Evolutionary conservation across 1,140 invertebrate genomes (phyloP).

Genomic region (Trachymyrmex cornetzi): DNA sequence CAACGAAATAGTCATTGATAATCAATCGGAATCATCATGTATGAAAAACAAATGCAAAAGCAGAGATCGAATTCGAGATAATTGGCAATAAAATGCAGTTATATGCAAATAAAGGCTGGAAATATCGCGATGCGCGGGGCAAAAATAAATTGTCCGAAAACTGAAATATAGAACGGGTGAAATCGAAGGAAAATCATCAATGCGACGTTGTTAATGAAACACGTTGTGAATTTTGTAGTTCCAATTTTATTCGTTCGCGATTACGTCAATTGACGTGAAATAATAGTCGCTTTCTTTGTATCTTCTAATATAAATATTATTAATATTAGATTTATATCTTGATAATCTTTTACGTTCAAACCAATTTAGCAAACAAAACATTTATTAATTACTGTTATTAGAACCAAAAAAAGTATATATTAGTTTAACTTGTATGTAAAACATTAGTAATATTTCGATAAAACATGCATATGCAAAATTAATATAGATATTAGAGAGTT

Average conservation of each 20-base stretch:
- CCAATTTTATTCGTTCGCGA: conserved; percentile 59
- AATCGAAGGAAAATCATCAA: conserved; percentile 15
- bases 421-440: background rate
- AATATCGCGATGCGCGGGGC: background rate
- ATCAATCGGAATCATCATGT: background rate
- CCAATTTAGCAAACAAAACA: conserved; percentile 68
- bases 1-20: background rate
- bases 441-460: background rate
- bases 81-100: conserved; percentile 45
- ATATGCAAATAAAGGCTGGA: conserved; percentile 21
- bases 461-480: background rate
- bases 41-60: background rate
- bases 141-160: conserved; percentile 42
- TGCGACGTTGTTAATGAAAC: background rate
- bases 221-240: conserved; percentile 21
- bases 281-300: conserved; percentile 63
- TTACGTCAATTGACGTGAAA: conserved; percentile 63
- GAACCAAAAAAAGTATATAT: background rate
- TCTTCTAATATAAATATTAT: conserved; percentile 52
- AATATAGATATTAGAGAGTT: background rate
- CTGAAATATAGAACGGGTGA: conserved; percentile 7
- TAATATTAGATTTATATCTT: conserved; percentile 66
- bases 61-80: conserved; percentile 28
- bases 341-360: conserved; percentile 70
- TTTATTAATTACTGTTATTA: conserved; percentile 64